Base-by-base conservation (phyloP, 1,140 invertebrate species). In the Danaus melanippus region DNA sequence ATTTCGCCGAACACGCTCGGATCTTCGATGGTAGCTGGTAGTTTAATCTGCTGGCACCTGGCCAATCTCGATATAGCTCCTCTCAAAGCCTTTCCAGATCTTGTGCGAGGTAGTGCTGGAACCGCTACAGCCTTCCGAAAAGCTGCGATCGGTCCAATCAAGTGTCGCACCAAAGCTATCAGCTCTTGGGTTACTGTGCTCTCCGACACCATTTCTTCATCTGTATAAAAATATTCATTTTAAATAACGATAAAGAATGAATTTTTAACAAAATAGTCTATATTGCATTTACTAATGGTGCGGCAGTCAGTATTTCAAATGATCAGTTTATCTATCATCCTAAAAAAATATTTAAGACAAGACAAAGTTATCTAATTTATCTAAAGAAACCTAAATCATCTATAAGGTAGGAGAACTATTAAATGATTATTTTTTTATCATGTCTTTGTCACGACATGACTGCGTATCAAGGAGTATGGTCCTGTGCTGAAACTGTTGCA, bases 1-100 rank as follows among this genome's bases (percentile, higher is more conserved):
- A 96, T 93, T 71, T 93, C 92, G 4, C 81, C 86, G 71, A 95
- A 98, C 0, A 97, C 93, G 50, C 88, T 90, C 11, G 93, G 89
- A 88, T 97, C 95, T 86, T 97, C 96, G 51, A 97, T 95, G 1
- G 96, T 97, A 3, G 93, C 90, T 46, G 96, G 92, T 75, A 96
- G 90, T 84, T 93, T 91, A 0, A 96, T 90, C 17, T 83, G 77
- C 79, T 95, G 93, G 8, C 93, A 93, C 42, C 91, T 90, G 0
- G 96, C 96, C 60, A 97, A 87, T 66, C 94, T 92, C 0, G 94
- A 90, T 52, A 98, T 93, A 0, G 94, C 93, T 72, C 94, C 95
- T n/a, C 96, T 88, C 42, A 96, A 91, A 0, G 92, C 93, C 87
- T 97, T 98, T 89, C 93, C 92, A 5, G 93, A 93, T 10, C 93